phyloP scores from a whole-genome alignment of 2,888 invertebrate species.

The Sinhomidia bicolor region DNA sequence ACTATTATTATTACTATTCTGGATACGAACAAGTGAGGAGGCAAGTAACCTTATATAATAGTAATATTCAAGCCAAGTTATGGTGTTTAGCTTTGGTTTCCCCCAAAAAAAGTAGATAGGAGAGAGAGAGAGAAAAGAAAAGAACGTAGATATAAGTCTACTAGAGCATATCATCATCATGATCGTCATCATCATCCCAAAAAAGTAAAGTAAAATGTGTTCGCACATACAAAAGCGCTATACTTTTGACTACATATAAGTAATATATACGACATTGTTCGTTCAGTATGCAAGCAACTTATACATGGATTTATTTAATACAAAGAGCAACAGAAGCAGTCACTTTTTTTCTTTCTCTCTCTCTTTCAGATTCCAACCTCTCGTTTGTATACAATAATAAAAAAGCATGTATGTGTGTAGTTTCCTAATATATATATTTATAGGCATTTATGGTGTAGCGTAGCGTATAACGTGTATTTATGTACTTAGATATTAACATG shows the following conservation, averaged over 20 bases:
- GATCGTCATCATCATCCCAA: constrained; percentile 53
- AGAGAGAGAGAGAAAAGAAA: constrained; percentile 6
- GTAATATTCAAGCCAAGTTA: constrained; percentile 51
- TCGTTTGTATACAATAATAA: constrained; percentile 64
- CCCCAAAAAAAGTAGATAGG: constrained; percentile 40
- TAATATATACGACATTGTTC: constrained; percentile 16
- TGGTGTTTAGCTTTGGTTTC: constrained; percentile 63
- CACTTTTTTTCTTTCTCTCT: constrained; percentile 38
- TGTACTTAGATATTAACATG: constrained; percentile 44
- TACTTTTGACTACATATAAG: background rate
- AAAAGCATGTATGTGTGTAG: constrained; percentile 38
- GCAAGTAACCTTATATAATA: constrained; percentile 57
- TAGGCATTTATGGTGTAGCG: constrained; percentile 25
- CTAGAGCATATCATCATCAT: constrained; percentile 51
- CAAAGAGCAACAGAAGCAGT: constrained; percentile 62
- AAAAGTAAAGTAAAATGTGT: constrained; percentile 52
- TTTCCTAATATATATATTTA: constrained; percentile 32
- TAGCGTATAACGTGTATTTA: constrained; percentile 38
- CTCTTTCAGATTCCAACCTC: constrained; percentile 46
- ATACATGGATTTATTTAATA: constrained; percentile 42
- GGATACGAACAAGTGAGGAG: constrained; percentile 23
- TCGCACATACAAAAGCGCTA: constrained; percentile 29
- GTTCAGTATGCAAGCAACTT: background rate
- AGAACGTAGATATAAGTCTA: constrained; percentile 43
- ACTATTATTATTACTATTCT: too few species aligned